phyloP scores from a whole-genome alignment of 2,888 invertebrate genomes.

The Pecten maximus region DNA sequence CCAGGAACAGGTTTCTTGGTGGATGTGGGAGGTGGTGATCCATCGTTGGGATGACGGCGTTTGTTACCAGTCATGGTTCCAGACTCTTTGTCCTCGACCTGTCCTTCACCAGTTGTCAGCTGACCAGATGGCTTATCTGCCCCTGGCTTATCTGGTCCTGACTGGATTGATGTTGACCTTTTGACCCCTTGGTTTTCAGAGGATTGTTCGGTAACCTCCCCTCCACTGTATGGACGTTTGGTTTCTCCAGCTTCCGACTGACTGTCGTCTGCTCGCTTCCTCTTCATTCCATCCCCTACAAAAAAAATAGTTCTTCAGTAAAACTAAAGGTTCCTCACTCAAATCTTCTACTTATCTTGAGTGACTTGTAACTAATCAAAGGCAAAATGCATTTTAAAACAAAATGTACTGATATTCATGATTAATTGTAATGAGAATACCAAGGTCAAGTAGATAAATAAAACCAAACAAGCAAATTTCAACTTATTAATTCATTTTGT shows the following conservation, averaged over 20 bases:
- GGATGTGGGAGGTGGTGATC: not conserved
- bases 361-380: not conserved
- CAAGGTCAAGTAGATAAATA: too few species aligned
- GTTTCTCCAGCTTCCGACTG: not conserved
- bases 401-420: not conserved
- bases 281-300: slow-evolving; percentile 45
- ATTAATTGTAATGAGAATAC: not conserved
- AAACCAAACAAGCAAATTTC: too few species aligned
- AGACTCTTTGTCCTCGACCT: not conserved
- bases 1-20: slow-evolving; percentile 6
- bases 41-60: not conserved
- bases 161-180: not conserved
- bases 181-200: not conserved
- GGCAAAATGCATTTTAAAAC: not conserved
- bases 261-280: slow-evolving; percentile 36
- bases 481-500: too few species aligned
- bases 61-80: not conserved
- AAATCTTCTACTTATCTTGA: not conserved
- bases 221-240: slow-evolving; percentile 11
- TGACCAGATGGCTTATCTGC: not conserved
- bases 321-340: not conserved
- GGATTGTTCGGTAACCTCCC: not conserved
- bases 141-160: not conserved
- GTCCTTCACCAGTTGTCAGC: not conserved
- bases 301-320: not conserved